Percentiles rank a stretch among this genome's conserved stretches.
Evolutionary conservation across 2,797 vertebrate genomes (phyloP).

Genomic region (Halcyon leucocephala): DNA sequence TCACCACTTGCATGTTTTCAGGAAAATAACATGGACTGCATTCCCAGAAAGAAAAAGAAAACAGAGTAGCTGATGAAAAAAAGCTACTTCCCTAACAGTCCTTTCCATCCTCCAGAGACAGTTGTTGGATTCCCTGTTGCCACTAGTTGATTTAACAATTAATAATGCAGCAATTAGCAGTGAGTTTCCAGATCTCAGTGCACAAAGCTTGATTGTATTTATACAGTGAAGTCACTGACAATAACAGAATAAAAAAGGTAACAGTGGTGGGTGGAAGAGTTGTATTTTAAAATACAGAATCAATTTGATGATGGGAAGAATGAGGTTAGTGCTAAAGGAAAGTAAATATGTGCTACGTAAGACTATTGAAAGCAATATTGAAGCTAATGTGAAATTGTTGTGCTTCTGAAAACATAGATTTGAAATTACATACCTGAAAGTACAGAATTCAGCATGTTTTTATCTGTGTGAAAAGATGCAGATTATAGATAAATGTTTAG

Average conservation of each 20-base stretch:
- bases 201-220: conserved; percentile 4
- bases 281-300: not conserved
- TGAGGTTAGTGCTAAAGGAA: not conserved
- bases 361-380: not conserved
- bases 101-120: conserved; percentile 17
- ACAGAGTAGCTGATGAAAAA: not conserved
- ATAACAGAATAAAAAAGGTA: not conserved
- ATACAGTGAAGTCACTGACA: not conserved
- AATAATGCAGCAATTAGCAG: conserved; percentile 48
- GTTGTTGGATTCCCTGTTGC: conserved; percentile 21
- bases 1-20: not conserved
- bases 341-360: not conserved
- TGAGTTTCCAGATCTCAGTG: not conserved
- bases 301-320: not conserved
- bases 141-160: conserved; percentile 39
- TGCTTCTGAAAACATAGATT: not conserved
- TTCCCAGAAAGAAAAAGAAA: not conserved
- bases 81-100: not conserved
- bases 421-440: not conserved
- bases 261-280: not conserved
- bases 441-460: not conserved
- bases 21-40: not conserved
- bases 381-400: not conserved
- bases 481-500: not conserved
- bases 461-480: not conserved